Evolutionary conservation across 1,140 invertebrate genomes (phyloP), one percentile per base, ranked within the genome.

Genomic region (Halotydeus destructor): DNA sequence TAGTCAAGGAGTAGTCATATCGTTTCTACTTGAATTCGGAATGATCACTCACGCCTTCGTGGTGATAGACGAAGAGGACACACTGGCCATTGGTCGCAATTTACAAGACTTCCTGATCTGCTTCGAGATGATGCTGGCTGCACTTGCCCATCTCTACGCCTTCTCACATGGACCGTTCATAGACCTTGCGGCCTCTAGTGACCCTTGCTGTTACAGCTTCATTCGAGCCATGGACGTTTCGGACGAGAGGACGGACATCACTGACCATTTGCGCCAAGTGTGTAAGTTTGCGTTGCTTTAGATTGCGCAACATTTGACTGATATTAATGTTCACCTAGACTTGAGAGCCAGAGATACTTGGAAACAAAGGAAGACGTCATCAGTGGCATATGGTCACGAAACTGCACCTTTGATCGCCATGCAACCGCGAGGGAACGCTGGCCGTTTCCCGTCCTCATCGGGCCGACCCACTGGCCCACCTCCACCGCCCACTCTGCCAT

Each of bases 111-210:
- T 36, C 49, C 63, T 88, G 35, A 88, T 96, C 44, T 96, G 88
- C 54, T 85, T 94, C 53, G 88, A 96, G 64, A 96, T 96, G 88
- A 91, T 93, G 56, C 57, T 94, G 48, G 88, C 88, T 8, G 81
- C 86, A 0, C 72, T 93, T 11, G 86, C 83, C 3, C 88, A 94
- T 64, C 82, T 88, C 56, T 93, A 81, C 60, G 84, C 82, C 48
- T 96, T 94, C 57, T 84, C 84, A 21, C 78, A 89, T 58, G 74
- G 77, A 57, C 78, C 81, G 9, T 96, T 78, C 57, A 65, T 78
- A 16, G 66, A 69, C 33, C 55, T 61, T 32, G 57, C 65, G 44
- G 62, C 61, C 37, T 61, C 58, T 48, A 51, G 59, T 39, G 62
- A 67, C 31, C 61, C 66, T 4, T 69, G 68, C 56, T 73, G 70